Base-by-base conservation (phyloP, 2,888 invertebrate genomes). In the Calliphora vomitoria region DNA sequence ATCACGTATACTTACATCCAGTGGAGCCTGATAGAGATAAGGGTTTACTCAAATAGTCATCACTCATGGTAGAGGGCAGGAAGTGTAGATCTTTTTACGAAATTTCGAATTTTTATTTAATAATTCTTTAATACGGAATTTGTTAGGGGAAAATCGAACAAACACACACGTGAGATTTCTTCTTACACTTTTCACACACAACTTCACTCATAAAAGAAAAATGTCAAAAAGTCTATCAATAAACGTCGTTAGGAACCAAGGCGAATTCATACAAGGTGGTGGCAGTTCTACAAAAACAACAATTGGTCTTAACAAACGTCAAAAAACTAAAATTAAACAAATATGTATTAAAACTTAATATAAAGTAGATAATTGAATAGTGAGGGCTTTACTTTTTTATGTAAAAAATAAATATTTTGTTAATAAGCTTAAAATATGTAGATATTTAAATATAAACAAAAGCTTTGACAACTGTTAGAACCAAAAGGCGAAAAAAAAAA, bases 1-100 rank as follows among this genome's bases (percentile, higher is more conserved):
- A 31, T 64, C 64, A 68, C 8, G 25, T 60, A 15, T 68, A 89
- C 91, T 93, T 92, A 94, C 93, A 90, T 89, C 91, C 89, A 72
- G 92, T 88, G 47, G 90, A 76, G 25, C 91, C 89, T 35, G 91
- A 90, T 82, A 93, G 50, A 47, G 93, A 92, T 71, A 94, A 88
- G 44, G 94, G 93, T 91, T 93, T 93, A 85, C 90, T 93, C 82
- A 93, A 90, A 89, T 91, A 94, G 81, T 94, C 94, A 88, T 94
- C 93, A 90, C 92, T 92, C 94, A 94, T 94, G 90, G 86, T 92
- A 79, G 86, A 90, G 58, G 84, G 82, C 78, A 85, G 82, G 84
- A 38, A 69, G 4, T 62, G 44, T 50, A 8, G 35, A 53, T 15
- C 4, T 41, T 74, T 62, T 58, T 69, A 38, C 4, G 4, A 41